Evolutionary conservation across 2,113 vertebrate genomes (phyloP).

Genomic region (Scolopax mira): DNA sequence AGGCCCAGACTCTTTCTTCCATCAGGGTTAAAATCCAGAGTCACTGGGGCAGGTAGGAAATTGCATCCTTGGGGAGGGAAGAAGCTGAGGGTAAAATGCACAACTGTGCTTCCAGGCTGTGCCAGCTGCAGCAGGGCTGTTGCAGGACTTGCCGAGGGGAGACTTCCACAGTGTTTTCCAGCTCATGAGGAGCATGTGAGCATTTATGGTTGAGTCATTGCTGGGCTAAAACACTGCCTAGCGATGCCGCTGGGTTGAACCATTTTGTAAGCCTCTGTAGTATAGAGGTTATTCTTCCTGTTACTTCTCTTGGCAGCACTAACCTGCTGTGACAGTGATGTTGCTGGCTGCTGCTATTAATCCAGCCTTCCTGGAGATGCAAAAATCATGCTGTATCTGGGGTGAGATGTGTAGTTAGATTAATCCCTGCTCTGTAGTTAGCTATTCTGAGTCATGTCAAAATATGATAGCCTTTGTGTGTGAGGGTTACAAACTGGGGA

Average conservation of each 20-base stretch:
- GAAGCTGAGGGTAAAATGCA: background rate
- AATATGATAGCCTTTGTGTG: background rate
- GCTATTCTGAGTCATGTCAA: background rate
- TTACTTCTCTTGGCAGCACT: background rate
- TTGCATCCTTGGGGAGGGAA: background rate
- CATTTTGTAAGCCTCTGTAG: background rate
- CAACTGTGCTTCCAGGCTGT: background rate
- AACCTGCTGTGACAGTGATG: conserved; percentile 5
- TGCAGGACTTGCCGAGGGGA: background rate
- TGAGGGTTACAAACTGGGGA: background rate
- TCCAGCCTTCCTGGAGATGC: background rate
- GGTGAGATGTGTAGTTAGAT: background rate
- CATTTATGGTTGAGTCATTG: conserved; percentile 36
- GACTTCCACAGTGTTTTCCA: background rate
- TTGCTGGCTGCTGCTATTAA: background rate
- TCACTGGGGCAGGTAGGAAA: background rate
- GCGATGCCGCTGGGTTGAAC: background rate
- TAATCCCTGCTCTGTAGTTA: background rate
- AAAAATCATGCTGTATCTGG: background rate
- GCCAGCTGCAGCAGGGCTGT: background rate
- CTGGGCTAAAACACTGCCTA: background rate
- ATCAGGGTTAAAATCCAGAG: background rate
- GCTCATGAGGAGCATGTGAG: background rate
- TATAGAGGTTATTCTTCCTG: background rate
- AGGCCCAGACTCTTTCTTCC: background rate